Evolutionary conservation across 2,888 invertebrate species (phyloP).

Genomic region (Lumbricus terrestris): DNA sequence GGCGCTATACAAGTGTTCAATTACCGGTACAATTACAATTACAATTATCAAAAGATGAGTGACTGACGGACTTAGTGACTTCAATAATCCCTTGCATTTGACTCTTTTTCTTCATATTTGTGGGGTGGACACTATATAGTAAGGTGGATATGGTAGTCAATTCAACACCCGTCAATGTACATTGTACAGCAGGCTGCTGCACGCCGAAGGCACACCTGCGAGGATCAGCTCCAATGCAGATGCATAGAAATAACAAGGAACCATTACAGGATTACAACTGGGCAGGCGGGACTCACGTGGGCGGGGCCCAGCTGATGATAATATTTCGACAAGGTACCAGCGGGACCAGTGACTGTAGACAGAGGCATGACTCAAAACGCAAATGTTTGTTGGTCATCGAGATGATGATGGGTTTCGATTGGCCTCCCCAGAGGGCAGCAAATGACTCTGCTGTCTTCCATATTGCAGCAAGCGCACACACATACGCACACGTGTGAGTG

Average conservation of each 20-base stretch:
- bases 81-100: background rate
- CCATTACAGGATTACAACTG: constrained; percentile 4
- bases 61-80: background rate
- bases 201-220: background rate
- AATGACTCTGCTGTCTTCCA: background rate
- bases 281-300: background rate
- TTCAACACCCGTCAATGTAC: background rate
- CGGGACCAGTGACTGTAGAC: background rate
- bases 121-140: background rate
- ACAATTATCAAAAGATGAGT: too few relatives aligned
- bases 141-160: background rate
- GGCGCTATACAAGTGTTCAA: too few relatives aligned
- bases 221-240: background rate
- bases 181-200: background rate
- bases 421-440: background rate
- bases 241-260: background rate
- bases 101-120: background rate
- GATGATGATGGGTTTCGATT: constrained; percentile 15
- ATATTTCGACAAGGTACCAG: constrained; percentile 9
- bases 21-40: too few relatives aligned
- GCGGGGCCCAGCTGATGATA: background rate
- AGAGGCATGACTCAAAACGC: constrained; percentile 11
- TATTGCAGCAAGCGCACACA: background rate
- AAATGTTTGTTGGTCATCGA: constrained; percentile 14
- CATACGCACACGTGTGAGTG: background rate